Evolutionary conservation across 2,888 invertebrate genomes (phyloP).

Genomic region (Caradrina kadenii): DNA sequence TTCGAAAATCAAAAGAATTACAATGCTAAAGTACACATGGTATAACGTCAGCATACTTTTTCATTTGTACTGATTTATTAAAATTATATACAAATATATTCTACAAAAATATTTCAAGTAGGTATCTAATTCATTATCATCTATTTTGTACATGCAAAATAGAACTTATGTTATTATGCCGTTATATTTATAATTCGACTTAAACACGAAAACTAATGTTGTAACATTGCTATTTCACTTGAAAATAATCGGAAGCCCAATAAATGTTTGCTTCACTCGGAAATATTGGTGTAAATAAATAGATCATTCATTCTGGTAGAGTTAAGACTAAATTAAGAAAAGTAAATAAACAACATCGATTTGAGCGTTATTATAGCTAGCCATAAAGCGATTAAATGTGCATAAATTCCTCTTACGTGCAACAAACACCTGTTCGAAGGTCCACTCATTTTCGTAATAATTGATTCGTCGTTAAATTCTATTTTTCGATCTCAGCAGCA

Average conservation of each 20-base stretch:
- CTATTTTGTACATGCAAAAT: constrained; percentile 73
- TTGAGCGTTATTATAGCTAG: constrained; percentile 68
- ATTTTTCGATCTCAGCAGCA: constrained; percentile 29
- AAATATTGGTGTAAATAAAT: constrained; percentile 60
- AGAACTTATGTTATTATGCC: constrained; percentile 66
- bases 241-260: constrained; percentile 66
- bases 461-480: constrained; percentile 31
- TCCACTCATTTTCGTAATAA: constrained; percentile 31
- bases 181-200: constrained; percentile 58
- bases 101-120: constrained; percentile 67
- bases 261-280: constrained; percentile 62
- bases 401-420: constrained; percentile 54
- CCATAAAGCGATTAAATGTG: constrained; percentile 60
- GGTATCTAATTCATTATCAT: constrained; percentile 62
- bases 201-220: constrained; percentile 45
- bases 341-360: constrained; percentile 59
- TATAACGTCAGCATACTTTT: constrained; percentile 66
- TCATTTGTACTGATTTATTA: constrained; percentile 79
- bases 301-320: constrained; percentile 38
- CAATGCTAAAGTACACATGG: constrained; percentile 48
- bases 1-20: constrained; percentile 53
- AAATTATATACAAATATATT: constrained; percentile 73
- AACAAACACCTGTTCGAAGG: constrained; percentile 51
- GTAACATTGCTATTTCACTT: constrained; percentile 51
- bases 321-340: constrained; percentile 58